phyloP scores from a whole-genome alignment of 2,888 invertebrate genomes.

The Elgonia sp. region DNA sequence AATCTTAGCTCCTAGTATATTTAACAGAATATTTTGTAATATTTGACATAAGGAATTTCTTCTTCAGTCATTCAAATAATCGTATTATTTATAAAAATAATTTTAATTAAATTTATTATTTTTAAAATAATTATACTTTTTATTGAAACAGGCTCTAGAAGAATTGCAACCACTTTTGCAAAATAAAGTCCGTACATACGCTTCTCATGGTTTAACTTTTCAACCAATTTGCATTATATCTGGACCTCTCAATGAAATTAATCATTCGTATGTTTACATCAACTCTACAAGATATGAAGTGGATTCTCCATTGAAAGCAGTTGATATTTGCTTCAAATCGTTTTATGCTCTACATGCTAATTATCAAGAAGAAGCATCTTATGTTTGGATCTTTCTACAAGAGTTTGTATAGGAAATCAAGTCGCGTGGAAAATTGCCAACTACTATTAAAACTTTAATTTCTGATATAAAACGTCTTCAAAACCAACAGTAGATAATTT shows the following conservation, averaged over 20 bases:
- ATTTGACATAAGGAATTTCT: not conserved
- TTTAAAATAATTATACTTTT: not conserved
- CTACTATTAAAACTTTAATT: slow-evolving; percentile 25
- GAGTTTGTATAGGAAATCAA: slow-evolving; percentile 53
- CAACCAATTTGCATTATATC: slow-evolving; percentile 6
- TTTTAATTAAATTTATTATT: no score
- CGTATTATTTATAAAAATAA: not conserved
- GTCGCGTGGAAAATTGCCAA: slow-evolving; percentile 11
- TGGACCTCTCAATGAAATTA: slow-evolving; percentile 1
- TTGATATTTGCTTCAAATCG: slow-evolving; percentile 64
- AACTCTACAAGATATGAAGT: slow-evolving; percentile 37
- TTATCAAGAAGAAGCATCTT: slow-evolving; percentile 51
- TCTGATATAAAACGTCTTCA: slow-evolving; percentile 17
- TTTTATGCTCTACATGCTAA: slow-evolving; percentile 52
- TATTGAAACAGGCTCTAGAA: slow-evolving; percentile 1
- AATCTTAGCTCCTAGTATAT: not conserved
- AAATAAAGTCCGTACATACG: not conserved
- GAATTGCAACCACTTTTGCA: slow-evolving; percentile 1
- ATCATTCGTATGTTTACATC: slow-evolving; percentile 31
- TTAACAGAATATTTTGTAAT: no score
- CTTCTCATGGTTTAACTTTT: not conserved
- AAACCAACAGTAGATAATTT: not conserved
- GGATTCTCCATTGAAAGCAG: slow-evolving; percentile 29
- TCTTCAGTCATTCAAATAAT: not conserved
- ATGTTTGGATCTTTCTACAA: slow-evolving; percentile 63